Base-by-base conservation (phyloP, 2,888 invertebrate genomes). In the Callyntrura guangdongensis region DNA sequence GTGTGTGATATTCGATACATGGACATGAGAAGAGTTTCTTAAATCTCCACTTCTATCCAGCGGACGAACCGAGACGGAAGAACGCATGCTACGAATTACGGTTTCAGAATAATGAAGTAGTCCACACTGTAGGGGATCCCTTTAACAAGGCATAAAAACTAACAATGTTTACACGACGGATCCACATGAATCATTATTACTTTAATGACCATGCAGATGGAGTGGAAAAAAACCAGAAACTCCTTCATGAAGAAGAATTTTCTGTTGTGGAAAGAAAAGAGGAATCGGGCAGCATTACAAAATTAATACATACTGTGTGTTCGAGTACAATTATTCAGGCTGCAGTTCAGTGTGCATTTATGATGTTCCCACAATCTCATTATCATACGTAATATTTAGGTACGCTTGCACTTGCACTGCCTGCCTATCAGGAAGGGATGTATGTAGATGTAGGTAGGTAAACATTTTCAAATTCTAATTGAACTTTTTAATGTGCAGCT, bases 151-250 rank as follows among this genome's bases (percentile, higher is more conserved):
- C 64, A 79, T 64, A 77, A 61, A 82, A 64, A 86, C 74, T 86
- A 86, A 86, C 74, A 86, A 86, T 74, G 85, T 86, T 86, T 86
- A 86, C 85, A 86, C 69, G 84, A 86, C 69, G 84, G 74, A 49
- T 74, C 74, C 84, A 69, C 84, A 69, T 84, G 84, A 67, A 84
- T 84, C 84, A 84, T 84, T 84, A 84, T 74, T 74, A 74, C 74
- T 74, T 74, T 74, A 74, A 74, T 74, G 74, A 74, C 74, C 74
- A 74, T 74, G 74, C 74, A 74, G 74, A 74, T 74, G 74, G 17
- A 74, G 74, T 17, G 22, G 49, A 74, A 22, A 49, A 74, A 25
- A 12, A 25, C 17, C n/a, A 6, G 11, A 20, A 12, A 11, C 20
- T 22, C 17, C 36, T 69, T 20, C 49, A 22, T 74, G 49, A 20